Evolutionary conservation across 2,888 invertebrate genomes (phyloP).

Genomic region (Pyralis farinalis): DNA sequence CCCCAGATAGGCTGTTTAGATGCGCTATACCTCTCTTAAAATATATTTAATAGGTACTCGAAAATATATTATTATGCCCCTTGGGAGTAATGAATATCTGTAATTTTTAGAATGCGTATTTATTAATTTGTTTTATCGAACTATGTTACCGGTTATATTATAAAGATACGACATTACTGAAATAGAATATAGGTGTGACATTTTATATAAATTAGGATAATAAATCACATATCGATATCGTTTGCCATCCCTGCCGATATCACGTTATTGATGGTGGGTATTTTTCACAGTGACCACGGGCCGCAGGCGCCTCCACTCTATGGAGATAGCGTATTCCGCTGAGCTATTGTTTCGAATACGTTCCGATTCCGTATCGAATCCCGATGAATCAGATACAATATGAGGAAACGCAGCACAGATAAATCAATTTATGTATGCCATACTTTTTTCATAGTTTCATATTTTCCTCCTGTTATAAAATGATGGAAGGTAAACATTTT

Average conservation of each 20-base stretch:
- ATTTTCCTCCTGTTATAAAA: background rate
- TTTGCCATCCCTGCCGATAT: slow-evolving; percentile 33
- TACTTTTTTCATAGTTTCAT: background rate
- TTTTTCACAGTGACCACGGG: slow-evolving; percentile 50
- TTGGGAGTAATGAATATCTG: too few relatives aligned
- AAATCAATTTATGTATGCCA: slow-evolving; percentile 1
- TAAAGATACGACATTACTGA: too few relatives aligned
- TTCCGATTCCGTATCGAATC: slow-evolving; percentile 5
- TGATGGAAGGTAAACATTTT: too few relatives aligned
- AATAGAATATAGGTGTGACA: slow-evolving; percentile 2
- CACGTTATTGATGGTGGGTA: slow-evolving; percentile 56
- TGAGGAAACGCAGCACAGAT: slow-evolving; percentile 2
- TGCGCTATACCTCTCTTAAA: too few relatives aligned
- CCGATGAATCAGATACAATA: slow-evolving; percentile 7
- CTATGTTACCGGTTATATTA: too few relatives aligned
- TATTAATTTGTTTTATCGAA: too few relatives aligned
- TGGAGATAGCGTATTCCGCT: slow-evolving; percentile 39
- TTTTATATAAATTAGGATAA: slow-evolving; percentile 15
- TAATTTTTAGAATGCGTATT: too few relatives aligned
- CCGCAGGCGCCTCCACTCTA: slow-evolving; percentile 35
- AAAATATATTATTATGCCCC: too few relatives aligned
- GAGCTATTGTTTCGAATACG: slow-evolving; percentile 14
- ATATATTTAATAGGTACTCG: too few relatives aligned
- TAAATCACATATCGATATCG: slow-evolving; percentile 43
- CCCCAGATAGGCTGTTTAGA: too few relatives aligned